Base-by-base conservation (phyloP, 2,797 vertebrate species). In the Astyanax mexicanus region DNA sequence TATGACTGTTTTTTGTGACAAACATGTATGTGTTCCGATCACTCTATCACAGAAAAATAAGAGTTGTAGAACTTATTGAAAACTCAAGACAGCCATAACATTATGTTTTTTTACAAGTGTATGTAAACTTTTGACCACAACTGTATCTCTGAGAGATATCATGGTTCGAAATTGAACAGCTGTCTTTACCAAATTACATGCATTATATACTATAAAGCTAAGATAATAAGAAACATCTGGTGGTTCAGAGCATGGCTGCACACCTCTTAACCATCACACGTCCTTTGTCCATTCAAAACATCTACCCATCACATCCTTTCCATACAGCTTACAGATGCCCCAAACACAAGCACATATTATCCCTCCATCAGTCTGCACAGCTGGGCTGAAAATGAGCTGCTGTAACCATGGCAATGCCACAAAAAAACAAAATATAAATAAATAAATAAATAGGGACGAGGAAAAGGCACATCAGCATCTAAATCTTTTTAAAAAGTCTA, bases 311-410 rank as follows among this genome's bases (percentile, higher is more conserved):
- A 47, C 52, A 10, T 68, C 32, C 32, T 58, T 47, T 27, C 55
- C 40, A 15, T 4, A 21, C 61, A 29, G 38, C 29, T 27, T 12
- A 57, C 60, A 47, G 45, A 47, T 44, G 51, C 60, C 47, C 10
- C 47, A 66, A 77, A 67, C 58, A 71, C 58, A 55, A 77, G 52
- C 47, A 15, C 55, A 54, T 57, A 71, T 72, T 52, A 78, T 38
- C 61, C 51, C 17, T 65, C 49, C 35, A 58, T 66, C 42, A 57
- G 19, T 9, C 6, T 1, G 67, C 37, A 38, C 58, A 77, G 66
- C 45, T 64, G 74, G 45, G 38, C 35, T 7, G 3, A 62, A 66
- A 29, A 42, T 0, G 2, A 35, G 37, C 49, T 2, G 10, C 37
- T 3, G 23, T 64, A 35, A 23, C 66, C 58, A 62, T 54, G 38